Evolutionary conservation across 2,888 invertebrate genomes (phyloP), one percentile per base, ranked within the genome.

Genomic region (Drepanosiphum platanoidis): DNA sequence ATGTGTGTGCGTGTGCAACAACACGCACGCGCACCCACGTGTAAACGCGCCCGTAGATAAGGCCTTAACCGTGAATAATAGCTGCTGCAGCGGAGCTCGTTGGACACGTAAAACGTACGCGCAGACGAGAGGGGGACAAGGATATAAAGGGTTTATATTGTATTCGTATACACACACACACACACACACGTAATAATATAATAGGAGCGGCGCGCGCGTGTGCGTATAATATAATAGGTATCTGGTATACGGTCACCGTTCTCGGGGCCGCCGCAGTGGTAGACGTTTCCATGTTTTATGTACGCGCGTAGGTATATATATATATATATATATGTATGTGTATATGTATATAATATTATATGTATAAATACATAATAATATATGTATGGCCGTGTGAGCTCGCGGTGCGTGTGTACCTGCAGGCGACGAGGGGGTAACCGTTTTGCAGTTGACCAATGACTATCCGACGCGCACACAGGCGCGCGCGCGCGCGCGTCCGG

Each of bases 141-240:
- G n/a, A 58, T 72, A 30, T 46, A 72, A 34, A 58, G n/a, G 75
- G 75, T 75, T 72, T 72, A 46, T 46, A 36, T 75, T 75, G 75
- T 75, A 75, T 36, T 75, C 58, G n/a, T 5, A 18, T 52, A 22
- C 52, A 5, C 18, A 22, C 15, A 9, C 18, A 5, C 15, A 52
- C 46, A 18, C 13, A 22, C 7, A 13, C 52, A 18, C 11, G 22
- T 13, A 18, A 18, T 3, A 3, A 18, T 13, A 8, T 13, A 42
- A 3, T 13, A 13, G 18, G 15, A 18, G 15, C 46, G 22, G 7
- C 8, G 4, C 7, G 11, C n/a, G 18, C 8, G n/a, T n/a, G 58
- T n/a, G 58, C n/a, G 18, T n/a, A n/a, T n/a, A n/a, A 46, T 13
- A 5, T 13, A 13, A 13, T 42, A 2, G 42, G 46, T 46, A 46